Evolutionary conservation across 2,888 invertebrate species (phyloP), one percentile per base, ranked within the genome.

Genomic region (Dilophus febrilis): DNA sequence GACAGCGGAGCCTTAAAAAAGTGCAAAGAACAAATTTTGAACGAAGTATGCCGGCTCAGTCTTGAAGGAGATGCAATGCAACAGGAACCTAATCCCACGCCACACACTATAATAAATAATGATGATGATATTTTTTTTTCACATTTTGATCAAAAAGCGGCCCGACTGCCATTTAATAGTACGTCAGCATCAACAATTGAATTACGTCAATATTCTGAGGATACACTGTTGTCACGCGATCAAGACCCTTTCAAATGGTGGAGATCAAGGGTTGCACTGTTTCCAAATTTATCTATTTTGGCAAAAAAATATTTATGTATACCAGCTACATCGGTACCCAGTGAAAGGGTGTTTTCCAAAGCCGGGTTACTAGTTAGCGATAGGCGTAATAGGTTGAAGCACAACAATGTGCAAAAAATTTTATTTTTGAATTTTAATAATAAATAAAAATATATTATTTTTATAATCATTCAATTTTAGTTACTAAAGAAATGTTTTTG

Each of bases 321-420:
- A 19, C 22, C 16, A n/a, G 31, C 38, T 13, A 32, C 31, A 17
- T 38, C 38, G 13, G 38, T 38, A 11, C 32, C 38, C 13, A 14
- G 14, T 22, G 38, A 38, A 22, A 5, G 38, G 10, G 13, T 38
- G 22, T 40, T 42, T 35, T 42, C 42, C 11, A 42, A 35, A n/a
- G 37, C 40, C 12, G 42, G 39, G 11, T 16, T 29, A 17, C 7
- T 42, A 11, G 12, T 27, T n/a, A 36, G 22, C n/a, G 35, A 42
- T 13, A 41, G 40, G n/a, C n/a, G n/a, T n/a, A 42, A 41, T 30
- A 11, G 40, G 11, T 16, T 42, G 14, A 26, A 14, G 14, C 10
- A n/a, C 7, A 29, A 30, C 2, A 30, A 29, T 12, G 13, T 38
- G 12, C 12, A 38, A 29, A 29, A 38, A 38, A 38, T 38, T 8